Evolutionary conservation across 2,888 invertebrate genomes (phyloP).

Genomic region (Hoplodrina ambigua): DNA sequence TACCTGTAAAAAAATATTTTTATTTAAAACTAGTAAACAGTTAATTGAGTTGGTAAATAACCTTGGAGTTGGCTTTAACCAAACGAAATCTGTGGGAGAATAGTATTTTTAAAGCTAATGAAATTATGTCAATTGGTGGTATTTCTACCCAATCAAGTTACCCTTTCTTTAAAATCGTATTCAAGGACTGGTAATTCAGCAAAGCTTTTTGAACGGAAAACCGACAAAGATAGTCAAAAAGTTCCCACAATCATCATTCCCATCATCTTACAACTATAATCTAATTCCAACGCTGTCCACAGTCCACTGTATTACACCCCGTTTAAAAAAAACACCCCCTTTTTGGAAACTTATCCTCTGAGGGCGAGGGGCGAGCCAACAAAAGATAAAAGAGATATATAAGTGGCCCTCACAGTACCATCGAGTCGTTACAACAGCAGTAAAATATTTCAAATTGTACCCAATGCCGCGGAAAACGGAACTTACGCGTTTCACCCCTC

Average conservation of each 20-base stretch:
- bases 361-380: conserved; percentile 86
- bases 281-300: conserved; percentile 54
- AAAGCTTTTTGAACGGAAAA: not conserved
- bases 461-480: conserved; percentile 90
- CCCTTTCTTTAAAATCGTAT: not conserved
- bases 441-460: conserved; percentile 91
- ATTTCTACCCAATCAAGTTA: too few relatives aligned
- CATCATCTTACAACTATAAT: conserved; percentile 56
- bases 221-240: not conserved
- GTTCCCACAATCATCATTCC: conserved; percentile 46
- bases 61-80: too few relatives aligned
- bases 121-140: too few relatives aligned
- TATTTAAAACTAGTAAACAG: too few relatives aligned
- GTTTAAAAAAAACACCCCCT: conserved; percentile 79
- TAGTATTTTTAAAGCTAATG: too few relatives aligned
- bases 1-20: too few relatives aligned
- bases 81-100: too few relatives aligned
- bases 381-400: conserved; percentile 90
- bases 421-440: conserved; percentile 90
- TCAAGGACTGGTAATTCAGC: not conserved
- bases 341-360: conserved; percentile 76
- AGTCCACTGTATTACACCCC: conserved; percentile 61
- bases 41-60: too few relatives aligned
- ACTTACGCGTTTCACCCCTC: conserved; percentile 82
- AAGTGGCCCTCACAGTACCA: conserved; percentile 90